Percentiles rank a stretch among this genome's conserved stretches.
Evolutionary conservation across 2,888 invertebrate species (phyloP).

Genomic region (Catocala fraxini): DNA sequence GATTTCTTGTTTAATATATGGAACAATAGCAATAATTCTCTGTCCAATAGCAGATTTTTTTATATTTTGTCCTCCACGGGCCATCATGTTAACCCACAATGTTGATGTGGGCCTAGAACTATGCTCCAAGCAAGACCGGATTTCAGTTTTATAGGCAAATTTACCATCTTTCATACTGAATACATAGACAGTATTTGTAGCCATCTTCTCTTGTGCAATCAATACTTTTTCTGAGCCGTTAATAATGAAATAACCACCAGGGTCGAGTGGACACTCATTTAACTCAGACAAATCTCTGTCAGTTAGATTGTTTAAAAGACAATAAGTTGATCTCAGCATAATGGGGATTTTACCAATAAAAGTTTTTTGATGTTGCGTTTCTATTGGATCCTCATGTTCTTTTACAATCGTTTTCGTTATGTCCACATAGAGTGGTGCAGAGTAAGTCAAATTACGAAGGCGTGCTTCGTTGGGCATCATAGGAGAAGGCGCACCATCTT

Average conservation of each 20-base stretch:
- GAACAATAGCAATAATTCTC: slow-evolving; percentile 98
- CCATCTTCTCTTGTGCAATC: slow-evolving; percentile 99
- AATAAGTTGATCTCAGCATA: slow-evolving; percentile 99
- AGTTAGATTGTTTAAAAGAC: slow-evolving; percentile 96
- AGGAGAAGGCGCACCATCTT: slow-evolving; percentile 99
- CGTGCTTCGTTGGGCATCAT: slow-evolving; percentile 99
- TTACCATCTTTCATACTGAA: slow-evolving; percentile 99
- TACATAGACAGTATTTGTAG: slow-evolving; percentile 99
- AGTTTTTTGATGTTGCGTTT: slow-evolving; percentile 92
- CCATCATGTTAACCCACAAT: slow-evolving; percentile 99
- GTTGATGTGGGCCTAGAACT: slow-evolving; percentile 98
- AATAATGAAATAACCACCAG: slow-evolving; percentile 99
- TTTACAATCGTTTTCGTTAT: slow-evolving; percentile 98
- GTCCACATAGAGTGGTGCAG: slow-evolving; percentile 99
- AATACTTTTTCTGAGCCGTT: slow-evolving; percentile 99
- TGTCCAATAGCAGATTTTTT: slow-evolving; percentile 99
- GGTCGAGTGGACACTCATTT: slow-evolving; percentile 99
- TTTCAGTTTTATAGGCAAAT: slow-evolving; percentile 99
- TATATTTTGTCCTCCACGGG: slow-evolving; percentile 99
- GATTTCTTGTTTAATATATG: slow-evolving; percentile 99
- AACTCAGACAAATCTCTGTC: slow-evolving; percentile 99
- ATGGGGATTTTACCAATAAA: slow-evolving; percentile 98
- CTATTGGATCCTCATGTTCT: slow-evolving; percentile 96
- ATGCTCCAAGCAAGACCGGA: slow-evolving; percentile 91
- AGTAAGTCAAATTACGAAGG: slow-evolving; percentile 98